A percentile compares a stretch with the other conserved stretches of the same genome.
These are phyloP conservation scores for Anarrhichthys ocellatus DNA, from an alignment of 2,113 vertebrate genomes.

Conservation along the genomic window DNA sequence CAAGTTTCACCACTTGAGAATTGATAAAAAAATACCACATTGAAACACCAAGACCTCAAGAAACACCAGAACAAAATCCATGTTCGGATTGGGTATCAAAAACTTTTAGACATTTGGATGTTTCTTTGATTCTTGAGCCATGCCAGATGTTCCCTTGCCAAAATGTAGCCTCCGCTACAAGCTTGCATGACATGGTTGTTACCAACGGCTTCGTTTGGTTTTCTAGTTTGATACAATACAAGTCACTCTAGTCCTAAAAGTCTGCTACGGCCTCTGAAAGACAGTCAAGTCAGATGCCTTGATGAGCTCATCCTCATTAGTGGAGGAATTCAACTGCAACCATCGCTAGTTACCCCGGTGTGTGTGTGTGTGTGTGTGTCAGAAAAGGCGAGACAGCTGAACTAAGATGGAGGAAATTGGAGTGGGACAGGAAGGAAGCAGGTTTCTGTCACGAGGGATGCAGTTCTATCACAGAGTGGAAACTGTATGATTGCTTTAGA, in stretches of 20 bases:
- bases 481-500: slow-evolving; percentile 72
- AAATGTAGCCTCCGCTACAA: background rate
- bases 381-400: slow-evolving; percentile 29
- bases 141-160: background rate
- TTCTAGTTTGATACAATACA: background rate
- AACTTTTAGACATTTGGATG: no score
- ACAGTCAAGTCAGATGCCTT: slow-evolving; percentile 17
- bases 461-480: slow-evolving; percentile 54
- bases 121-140: background rate
- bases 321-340: slow-evolving; percentile 56
- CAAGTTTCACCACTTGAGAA: no score
- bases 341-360: slow-evolving; percentile 25
- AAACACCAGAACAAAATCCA: background rate
- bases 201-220: background rate
- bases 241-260: background rate
- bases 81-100: background rate
- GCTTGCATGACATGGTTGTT: background rate
- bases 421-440: slow-evolving; percentile 50
- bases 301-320: slow-evolving; percentile 72
- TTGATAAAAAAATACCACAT: background rate
- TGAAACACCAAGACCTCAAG: background rate
- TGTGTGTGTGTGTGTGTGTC: background rate
- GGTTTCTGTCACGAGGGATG: slow-evolving; percentile 60
- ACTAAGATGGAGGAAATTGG: slow-evolving; percentile 64
- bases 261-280: background rate